Conservation (phyloP, 2,113 vertebrate genomes). For the Pongo pygmaeus region DNA sequence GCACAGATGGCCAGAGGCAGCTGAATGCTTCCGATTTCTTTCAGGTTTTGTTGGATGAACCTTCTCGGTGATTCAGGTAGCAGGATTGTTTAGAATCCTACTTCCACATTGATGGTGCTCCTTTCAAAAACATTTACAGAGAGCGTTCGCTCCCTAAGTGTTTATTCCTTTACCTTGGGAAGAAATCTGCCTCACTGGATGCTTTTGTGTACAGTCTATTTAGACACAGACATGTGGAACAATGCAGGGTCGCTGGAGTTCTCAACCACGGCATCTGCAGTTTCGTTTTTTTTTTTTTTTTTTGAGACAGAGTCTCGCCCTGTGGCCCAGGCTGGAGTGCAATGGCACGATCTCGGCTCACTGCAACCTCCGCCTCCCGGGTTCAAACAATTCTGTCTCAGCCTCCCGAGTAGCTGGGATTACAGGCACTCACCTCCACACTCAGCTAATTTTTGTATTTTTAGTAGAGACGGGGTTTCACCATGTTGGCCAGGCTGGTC, state of each 20-base stretch:
- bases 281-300: not conserved
- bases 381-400: too few species aligned
- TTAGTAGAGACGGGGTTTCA: too few species aligned
- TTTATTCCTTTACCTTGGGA: slow-evolving; percentile 33
- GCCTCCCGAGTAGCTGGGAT: too few species aligned
- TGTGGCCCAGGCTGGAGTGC: too few species aligned
- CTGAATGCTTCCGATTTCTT: not conserved
- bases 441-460: too few species aligned
- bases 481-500: too few species aligned
- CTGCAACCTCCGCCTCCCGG: too few species aligned
- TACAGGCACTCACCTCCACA: too few species aligned
- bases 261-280: not conserved
- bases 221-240: not conserved
- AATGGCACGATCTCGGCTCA: too few species aligned
- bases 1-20: slow-evolving; percentile 19
- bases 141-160: not conserved
- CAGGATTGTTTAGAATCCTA: not conserved
- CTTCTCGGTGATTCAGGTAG: not conserved
- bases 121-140: slow-evolving; percentile 5
- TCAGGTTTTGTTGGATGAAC: not conserved
- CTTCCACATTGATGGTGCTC: not conserved
- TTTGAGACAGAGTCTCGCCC: too few species aligned
- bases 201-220: not conserved
- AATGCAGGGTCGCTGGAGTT: rapidly evolving
- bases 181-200: not conserved